phyloP scores from a whole-genome alignment of 1,140 invertebrate species.

The Neodiprion pinetum region DNA sequence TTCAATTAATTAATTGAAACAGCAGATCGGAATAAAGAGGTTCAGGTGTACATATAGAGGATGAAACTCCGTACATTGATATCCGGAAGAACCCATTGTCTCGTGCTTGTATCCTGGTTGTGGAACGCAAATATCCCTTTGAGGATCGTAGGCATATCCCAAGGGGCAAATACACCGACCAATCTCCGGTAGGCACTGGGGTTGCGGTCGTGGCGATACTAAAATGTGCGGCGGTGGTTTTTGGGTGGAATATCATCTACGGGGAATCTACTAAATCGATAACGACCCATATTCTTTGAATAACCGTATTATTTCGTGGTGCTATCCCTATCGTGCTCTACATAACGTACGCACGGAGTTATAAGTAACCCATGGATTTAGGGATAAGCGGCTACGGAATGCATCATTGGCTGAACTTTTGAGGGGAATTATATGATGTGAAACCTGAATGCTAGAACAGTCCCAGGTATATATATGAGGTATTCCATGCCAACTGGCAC shows the following conservation, averaged over 20 bases:
- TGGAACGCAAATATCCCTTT: conserved; percentile 53
- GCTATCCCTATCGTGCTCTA: too few species aligned
- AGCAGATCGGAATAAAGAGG: background rate
- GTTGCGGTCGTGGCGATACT: conserved; percentile 55
- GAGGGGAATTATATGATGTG: too few species aligned
- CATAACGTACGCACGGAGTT: too few species aligned
- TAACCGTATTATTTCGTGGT: too few species aligned
- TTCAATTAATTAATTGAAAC: conserved; percentile 1
- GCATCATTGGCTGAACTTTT: too few species aligned
- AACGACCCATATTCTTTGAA: background rate
- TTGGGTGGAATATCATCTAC: conserved; percentile 11
- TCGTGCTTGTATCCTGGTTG: conserved; percentile 48
- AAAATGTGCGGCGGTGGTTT: conserved; percentile 49
- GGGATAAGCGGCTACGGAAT: too few species aligned
- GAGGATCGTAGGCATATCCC: conserved; percentile 56
- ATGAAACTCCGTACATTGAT: conserved; percentile 51
- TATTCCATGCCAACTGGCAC: too few species aligned
- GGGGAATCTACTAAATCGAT: conserved; percentile 13
- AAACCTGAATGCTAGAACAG: too few species aligned
- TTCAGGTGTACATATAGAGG: background rate
- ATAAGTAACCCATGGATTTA: too few species aligned
- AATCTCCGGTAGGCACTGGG: conserved; percentile 58
- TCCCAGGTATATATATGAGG: too few species aligned
- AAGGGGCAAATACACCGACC: conserved; percentile 59
- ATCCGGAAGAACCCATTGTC: conserved; percentile 60